Evolutionary conservation across 1,140 invertebrate genomes (phyloP), one percentile per base, ranked within the genome.

Genomic region (Drosophila obscura): DNA sequence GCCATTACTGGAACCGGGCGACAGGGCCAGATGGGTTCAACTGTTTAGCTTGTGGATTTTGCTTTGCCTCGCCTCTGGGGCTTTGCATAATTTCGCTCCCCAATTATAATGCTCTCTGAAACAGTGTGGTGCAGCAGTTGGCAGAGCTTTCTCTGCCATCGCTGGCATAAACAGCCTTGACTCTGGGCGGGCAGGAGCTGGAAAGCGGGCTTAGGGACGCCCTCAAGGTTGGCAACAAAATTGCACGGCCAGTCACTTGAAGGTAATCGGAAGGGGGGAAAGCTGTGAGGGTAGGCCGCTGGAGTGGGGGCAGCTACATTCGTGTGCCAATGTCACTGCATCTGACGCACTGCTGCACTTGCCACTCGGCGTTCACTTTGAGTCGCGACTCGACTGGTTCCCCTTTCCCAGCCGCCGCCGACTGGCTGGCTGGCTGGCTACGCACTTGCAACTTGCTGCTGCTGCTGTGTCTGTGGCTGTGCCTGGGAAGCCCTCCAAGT

Each of bases 291-390:
- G 16, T 41, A 26, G 24, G 2, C 3, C 62, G 51, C 49, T 60
- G 57, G 50, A 24, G 62, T 15, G 44, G 52, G 16, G 31, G 41
- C 35, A 46, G 49, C 22, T 48, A 15, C 58, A 63, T 56, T 49
- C 59, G 75, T 84, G 82, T 64, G 74, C 61, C 82, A 85, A 88
- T 87, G 83, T 88, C 82, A 87, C 68, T 88, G 83, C 75, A 87
- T 71, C 82, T 78, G 82, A 59, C 51, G 67, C 19, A 19, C 19
- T 19, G 19, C 63, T 71, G 68, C 81, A 85, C 73, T 87, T 87
- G 78, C 19, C 69, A 80, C 61, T 63, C 64, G 57, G 76, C 51
- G 60, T 50, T 62, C 56, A 60, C 71, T 80, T 65, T 44, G 55
- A 56, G 9, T 35, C 43, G 26, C 66, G 13, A 24, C 52, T 41